These are phyloP conservation scores for Pseudomyrmex dendroicus DNA, from an alignment of 1,140 invertebrate species.

Conservation along the genomic window DNA sequence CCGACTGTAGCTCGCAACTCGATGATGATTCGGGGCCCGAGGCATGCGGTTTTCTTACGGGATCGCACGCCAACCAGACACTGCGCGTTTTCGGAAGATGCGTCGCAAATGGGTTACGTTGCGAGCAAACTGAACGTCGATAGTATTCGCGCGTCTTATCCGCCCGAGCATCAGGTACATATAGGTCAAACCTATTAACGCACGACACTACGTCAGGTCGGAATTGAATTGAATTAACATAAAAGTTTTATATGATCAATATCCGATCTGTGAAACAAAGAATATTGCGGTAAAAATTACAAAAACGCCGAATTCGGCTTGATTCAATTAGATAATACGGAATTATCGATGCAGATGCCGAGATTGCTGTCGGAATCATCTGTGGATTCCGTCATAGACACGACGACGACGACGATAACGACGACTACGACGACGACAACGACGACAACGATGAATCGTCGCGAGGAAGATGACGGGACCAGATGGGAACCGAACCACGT, in stretches of 20 bases:
- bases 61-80: conserved; percentile 80
- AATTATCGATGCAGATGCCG: conserved; percentile 57
- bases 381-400: conserved; percentile 57
- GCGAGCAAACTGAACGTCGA: conserved; percentile 71
- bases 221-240: too few species aligned
- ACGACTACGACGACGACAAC: background rate
- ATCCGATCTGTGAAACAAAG: background rate
- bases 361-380: conserved; percentile 62
- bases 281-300: too few species aligned
- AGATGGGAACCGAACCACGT: conserved; percentile 64
- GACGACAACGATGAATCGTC: conserved; percentile 39
- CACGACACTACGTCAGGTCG: too few species aligned
- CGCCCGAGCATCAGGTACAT: conserved; percentile 76
- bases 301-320: background rate
- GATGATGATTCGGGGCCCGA: conserved; percentile 75
- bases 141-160: conserved; percentile 67
- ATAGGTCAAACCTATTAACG: background rate
- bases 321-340: conserved; percentile 7
- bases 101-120: conserved; percentile 76
- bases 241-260: background rate
- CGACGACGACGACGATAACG: conserved; percentile 43
- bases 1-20: conserved; percentile 70
- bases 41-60: conserved; percentile 81
- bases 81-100: conserved; percentile 78
- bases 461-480: conserved; percentile 63